Base-by-base conservation (phyloP, 2,888 invertebrate genomes). In the Lepas anatifera region DNA sequence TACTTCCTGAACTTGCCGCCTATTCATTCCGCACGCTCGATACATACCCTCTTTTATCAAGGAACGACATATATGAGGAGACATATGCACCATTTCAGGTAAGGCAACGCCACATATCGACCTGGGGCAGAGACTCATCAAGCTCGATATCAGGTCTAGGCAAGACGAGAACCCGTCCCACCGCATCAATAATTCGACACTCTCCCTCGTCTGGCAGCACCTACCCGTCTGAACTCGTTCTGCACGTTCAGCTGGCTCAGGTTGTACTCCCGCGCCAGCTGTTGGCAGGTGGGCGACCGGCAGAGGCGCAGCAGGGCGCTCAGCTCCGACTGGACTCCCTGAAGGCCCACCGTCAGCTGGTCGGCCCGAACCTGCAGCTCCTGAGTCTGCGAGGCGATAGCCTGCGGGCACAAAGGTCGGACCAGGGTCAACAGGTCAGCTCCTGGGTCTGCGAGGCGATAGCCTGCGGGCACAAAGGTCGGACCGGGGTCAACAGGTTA, bases 211-310 rank as follows among this genome's bases (percentile, higher is more conserved):
- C n/a, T n/a, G 39, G 41, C 41, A 10, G 4, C 4, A 41, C 41
- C 25, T 22, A 70, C 39, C 63, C 63, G 70, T 27, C 63, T 35
- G 25, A 70, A 58, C 48, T 58, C 39, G 39, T 70, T 46, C 29
- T 70, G 39, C 37, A 64, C 37, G 22, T 8, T 25, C 39, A 64
- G 64, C n/a, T 39, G 64, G 3, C 25, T 25, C 3, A 64, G n/a
- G 64, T 64, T 64, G 39, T 39, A 39, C 64, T 39, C 11, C 3
- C 37, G 37, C 11, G 25, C 64, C 64, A 64, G 25, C 39, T 39
- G 37, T 2, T 22, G 64, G 13, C 64, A 64, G 11, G 16, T 13
- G 11, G 67, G 37, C 50, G 27, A 52, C 32, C 29, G 29, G 8
- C 25, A 32, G 32, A 58, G 32, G 3, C 18, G 58, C 58, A 58